Evolutionary conservation across 2,888 invertebrate species (phyloP).

Genomic region (Drosophila kambysellisi): DNA sequence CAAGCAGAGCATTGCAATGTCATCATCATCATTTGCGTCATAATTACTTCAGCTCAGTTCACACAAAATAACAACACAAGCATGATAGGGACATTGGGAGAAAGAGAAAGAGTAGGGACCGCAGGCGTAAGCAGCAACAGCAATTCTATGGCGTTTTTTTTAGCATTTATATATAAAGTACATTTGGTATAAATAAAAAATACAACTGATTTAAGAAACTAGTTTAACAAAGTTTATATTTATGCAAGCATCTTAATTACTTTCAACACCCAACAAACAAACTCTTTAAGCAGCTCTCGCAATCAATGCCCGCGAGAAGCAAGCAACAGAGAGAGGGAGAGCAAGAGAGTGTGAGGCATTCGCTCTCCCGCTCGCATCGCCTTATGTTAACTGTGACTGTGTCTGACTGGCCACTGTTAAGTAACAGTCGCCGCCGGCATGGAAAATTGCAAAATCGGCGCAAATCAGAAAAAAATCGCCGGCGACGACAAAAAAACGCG

Average conservation of each 20-base stretch:
- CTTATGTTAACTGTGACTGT: slow-evolving; percentile 37
- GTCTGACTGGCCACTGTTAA: slow-evolving; percentile 47
- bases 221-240: not conserved
- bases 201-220: no score
- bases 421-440: slow-evolving; percentile 60
- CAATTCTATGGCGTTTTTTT: slow-evolving; percentile 3
- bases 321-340: not conserved
- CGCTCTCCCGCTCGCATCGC: slow-evolving; percentile 4
- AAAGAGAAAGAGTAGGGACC: slow-evolving; percentile 4
- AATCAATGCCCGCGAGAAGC: slow-evolving; percentile 17
- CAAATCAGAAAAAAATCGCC: slow-evolving; percentile 73
- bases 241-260: slow-evolving; percentile 1
- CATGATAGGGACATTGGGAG: slow-evolving; percentile 2
- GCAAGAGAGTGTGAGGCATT: not conserved
- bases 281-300: slow-evolving; percentile 43
- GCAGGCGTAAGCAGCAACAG: not conserved
- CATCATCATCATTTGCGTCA: slow-evolving; percentile 37
- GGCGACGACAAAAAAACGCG: slow-evolving; percentile 79
- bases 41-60: slow-evolving; percentile 48
- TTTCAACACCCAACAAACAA: slow-evolving; percentile 16
- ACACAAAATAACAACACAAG: slow-evolving; percentile 28
- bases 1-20: slow-evolving; percentile 9
- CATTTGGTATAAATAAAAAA: not conserved
- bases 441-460: slow-evolving; percentile 77
- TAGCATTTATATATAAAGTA: not conserved